Conservation (phyloP, 2,797 vertebrate species). For the Danio kyathit region DNA sequence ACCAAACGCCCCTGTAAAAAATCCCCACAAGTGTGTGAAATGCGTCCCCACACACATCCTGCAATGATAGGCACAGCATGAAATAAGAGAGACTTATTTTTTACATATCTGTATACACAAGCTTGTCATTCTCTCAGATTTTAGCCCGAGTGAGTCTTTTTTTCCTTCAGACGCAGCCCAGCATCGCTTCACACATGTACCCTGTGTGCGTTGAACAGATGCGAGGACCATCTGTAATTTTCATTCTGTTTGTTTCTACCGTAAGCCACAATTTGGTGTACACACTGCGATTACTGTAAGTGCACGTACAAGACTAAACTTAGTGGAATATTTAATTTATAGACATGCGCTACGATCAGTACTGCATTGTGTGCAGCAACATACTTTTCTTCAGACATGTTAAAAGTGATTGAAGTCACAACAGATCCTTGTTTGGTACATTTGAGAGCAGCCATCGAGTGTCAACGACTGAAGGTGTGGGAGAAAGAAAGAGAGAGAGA, state of each 20-base stretch:
- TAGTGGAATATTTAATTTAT: conserved; percentile 1
- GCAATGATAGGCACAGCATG: conserved; percentile 10
- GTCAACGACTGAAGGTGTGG: conserved; percentile 16
- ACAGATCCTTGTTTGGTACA: conserved; percentile 2
- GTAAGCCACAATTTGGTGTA: conserved; percentile 68
- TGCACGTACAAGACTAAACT: conserved; percentile 54
- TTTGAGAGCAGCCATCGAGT: conserved; percentile 9
- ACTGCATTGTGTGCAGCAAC: conserved; percentile 4
- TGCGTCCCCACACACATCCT: conserved; percentile 11
- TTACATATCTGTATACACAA: background rate
- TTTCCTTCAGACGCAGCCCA: conserved; percentile 33
- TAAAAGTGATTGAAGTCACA: conserved; percentile 26
- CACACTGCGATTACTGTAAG: conserved; percentile 55
- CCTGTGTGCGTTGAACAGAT: conserved; percentile 60
- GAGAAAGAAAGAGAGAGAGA: conserved; percentile 18
- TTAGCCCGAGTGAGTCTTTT: background rate
- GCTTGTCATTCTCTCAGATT: background rate
- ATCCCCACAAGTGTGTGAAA: conserved; percentile 27
- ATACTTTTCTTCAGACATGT: conserved; percentile 4
- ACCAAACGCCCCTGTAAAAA: conserved; percentile 31
- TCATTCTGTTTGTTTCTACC: conserved; percentile 72
- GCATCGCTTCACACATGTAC: conserved; percentile 52
- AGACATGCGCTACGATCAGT: background rate
- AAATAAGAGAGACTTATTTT: background rate
- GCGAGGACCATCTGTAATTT: conserved; percentile 67